Evolutionary conservation across 2,888 invertebrate species (phyloP).

Genomic region (Brenthis hecate): DNA sequence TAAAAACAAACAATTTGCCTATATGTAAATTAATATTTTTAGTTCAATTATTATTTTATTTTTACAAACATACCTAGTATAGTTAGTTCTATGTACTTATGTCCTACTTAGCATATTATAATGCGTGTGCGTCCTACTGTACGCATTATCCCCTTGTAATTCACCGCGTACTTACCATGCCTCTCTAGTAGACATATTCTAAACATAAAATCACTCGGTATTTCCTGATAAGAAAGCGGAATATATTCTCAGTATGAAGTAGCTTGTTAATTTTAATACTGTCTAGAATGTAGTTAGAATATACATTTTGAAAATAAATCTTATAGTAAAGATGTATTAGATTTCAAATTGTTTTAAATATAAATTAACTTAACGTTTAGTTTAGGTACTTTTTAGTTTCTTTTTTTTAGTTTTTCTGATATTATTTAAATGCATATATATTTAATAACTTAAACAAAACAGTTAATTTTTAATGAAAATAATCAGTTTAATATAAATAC

Average conservation of each 20-base stretch:
- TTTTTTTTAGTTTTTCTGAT: too few relatives aligned
- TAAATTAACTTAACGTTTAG: too few relatives aligned
- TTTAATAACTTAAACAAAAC: too few relatives aligned
- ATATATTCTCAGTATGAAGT: constrained; percentile 3
- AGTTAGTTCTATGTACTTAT: not conserved
- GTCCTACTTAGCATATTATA: not conserved
- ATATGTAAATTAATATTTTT: too few relatives aligned
- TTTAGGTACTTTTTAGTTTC: too few relatives aligned
- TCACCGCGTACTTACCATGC: constrained; percentile 9
- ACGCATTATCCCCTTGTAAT: not conserved
- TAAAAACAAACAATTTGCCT: too few relatives aligned
- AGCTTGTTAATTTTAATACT: not conserved
- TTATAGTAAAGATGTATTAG: not conserved
- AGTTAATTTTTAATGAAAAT: too few relatives aligned
- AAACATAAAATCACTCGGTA: constrained; percentile 13
- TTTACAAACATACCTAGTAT: not conserved
- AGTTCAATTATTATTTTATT: too few relatives aligned
- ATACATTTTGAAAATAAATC: constrained; percentile 14
- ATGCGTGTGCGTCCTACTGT: constrained; percentile 2
- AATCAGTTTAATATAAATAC: too few relatives aligned
- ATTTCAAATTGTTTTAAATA: too few relatives aligned
- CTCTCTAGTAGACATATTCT: constrained; percentile 9
- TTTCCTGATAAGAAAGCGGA: constrained; percentile 22
- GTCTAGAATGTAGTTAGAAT: constrained; percentile 3
- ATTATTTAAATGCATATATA: too few relatives aligned